phyloP scores from a whole-genome alignment of 37 sponge, comb jelly and placozoan genomes.

The Cladorhizidae sp. region DNA sequence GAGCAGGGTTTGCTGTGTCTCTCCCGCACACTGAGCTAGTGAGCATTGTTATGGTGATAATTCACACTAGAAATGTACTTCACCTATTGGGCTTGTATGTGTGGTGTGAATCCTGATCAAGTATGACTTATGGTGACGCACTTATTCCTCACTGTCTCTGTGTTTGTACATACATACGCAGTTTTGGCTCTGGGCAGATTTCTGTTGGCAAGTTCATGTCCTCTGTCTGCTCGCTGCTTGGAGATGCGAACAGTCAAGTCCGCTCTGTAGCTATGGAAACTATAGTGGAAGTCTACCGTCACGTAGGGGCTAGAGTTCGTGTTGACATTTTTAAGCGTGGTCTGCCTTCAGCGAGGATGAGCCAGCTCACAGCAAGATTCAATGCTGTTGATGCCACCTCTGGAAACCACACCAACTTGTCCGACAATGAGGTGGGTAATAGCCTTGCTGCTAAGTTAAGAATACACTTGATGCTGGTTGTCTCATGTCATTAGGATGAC shows the following conservation, averaged over 20 bases:
- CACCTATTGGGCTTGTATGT: not conserved
- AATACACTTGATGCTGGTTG: too few relatives aligned
- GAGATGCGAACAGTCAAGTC: constrained; percentile 83
- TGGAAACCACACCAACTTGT: constrained; percentile 14
- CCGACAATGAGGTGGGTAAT: constrained; percentile 6
- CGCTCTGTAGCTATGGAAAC: constrained; percentile 68
- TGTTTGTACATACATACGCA: not conserved
- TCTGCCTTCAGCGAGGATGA: constrained; percentile 42
- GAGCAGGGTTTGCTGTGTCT: constrained; percentile 76
- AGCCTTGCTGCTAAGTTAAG: not conserved
- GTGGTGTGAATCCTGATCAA: too few relatives aligned
- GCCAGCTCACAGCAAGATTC: constrained; percentile 46
- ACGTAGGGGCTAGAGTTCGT: constrained; percentile 77
- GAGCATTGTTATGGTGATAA: constrained; percentile 4
- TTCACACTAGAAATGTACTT: not conserved
- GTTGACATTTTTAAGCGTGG: constrained; percentile 59
- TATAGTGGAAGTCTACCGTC: constrained; percentile 74
- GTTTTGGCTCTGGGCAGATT: constrained; percentile 67
- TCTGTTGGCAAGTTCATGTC: constrained; percentile 56
- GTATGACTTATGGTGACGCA: not conserved
- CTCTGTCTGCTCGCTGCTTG: constrained; percentile 55
- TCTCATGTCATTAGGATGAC: constrained; percentile 21
- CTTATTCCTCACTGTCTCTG: not conserved
- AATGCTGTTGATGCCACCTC: constrained; percentile 55
- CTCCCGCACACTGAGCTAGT: constrained; percentile 57